Base-by-base conservation (phyloP, 2,888 invertebrate genomes). In the Morpho helenor region DNA sequence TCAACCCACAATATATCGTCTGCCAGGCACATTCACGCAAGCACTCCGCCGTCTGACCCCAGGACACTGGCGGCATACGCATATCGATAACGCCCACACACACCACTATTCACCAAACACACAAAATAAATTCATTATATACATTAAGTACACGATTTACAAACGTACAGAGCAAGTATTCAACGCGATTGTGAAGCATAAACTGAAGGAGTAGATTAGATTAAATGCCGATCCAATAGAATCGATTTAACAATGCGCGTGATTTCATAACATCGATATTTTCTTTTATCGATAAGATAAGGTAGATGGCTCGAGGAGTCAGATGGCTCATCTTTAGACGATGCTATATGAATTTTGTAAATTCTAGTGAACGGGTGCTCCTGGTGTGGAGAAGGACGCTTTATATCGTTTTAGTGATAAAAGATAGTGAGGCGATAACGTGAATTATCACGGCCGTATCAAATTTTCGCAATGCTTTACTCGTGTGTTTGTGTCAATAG, bases 181-280 rank as follows among this genome's bases (percentile, higher is more conserved):
- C 66, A 58, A 60, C 63, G 63, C 69, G 70, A 67, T 67, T 65
- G 70, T 73, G 74, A 72, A 76, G 69, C 71, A 73, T 66, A 66
- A 66, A 75, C 74, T 74, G 69, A 52, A 10, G 49, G 63, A 58
- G 63, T 54, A 66, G 74, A 76, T 76, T 68, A 74, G 79, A 77
- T 77, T 73, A 72, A 69, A 70, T 67, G 67, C 65, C 65, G 61
- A 67, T 66, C 79, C 79, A 82, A 81, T 82, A 67, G 74, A 68
- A 73, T 75, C 74, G 77, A 76, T 74, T 71, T 67, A 71, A 64
- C 70, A 67, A 64, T 69, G 79, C 85, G 82, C 87, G 87, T 87
- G 86, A 88, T 86, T 84, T 77, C 66, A 68, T 71, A 16, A 65
- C 76, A 79, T 79, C 80, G 79, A 81, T 78, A 68, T 75, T 73